phyloP scores from a whole-genome alignment of 2,113 vertebrate genomes.

The Odontophorus gujanensis region DNA sequence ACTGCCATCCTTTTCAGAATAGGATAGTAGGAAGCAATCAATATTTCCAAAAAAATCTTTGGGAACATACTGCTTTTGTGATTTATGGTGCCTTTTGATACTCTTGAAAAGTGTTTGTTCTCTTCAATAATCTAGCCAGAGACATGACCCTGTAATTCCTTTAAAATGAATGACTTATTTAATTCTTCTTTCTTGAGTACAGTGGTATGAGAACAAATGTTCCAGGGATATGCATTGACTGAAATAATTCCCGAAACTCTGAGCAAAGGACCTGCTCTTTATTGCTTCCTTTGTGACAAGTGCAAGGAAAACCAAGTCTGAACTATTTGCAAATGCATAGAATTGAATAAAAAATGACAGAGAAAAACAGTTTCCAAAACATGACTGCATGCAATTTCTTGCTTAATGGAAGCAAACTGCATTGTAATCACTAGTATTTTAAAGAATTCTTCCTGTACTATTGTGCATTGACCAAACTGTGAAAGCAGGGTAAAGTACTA shows the following conservation, averaged over 20 bases:
- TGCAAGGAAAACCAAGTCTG: background rate
- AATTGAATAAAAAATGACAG: background rate
- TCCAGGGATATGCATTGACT: background rate
- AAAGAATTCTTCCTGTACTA: background rate
- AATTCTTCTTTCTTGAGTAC: constrained; percentile 32
- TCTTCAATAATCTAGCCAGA: constrained; percentile 41
- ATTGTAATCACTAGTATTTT: background rate
- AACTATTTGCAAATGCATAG: background rate
- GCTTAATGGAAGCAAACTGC: background rate
- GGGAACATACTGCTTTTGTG: constrained; percentile 19
- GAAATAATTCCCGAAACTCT: constrained; percentile 33
- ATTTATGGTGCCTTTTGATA: constrained; percentile 28
- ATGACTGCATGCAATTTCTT: background rate
- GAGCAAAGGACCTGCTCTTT: background rate
- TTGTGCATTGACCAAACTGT: background rate
- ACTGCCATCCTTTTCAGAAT: constrained; percentile 10
- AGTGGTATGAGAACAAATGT: background rate
- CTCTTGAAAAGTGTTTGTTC: constrained; percentile 39
- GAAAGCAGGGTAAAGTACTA: background rate
- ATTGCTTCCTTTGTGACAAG: background rate
- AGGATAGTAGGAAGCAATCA: constrained; percentile 47
- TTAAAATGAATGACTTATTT: constrained; percentile 32
- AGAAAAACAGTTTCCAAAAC: background rate
- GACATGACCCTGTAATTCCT: constrained; percentile 40
- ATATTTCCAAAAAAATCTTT: constrained; percentile 32